Evolutionary conservation across 2,113 vertebrate species (phyloP).

Genomic region (Larimichthys polyactis): DNA sequence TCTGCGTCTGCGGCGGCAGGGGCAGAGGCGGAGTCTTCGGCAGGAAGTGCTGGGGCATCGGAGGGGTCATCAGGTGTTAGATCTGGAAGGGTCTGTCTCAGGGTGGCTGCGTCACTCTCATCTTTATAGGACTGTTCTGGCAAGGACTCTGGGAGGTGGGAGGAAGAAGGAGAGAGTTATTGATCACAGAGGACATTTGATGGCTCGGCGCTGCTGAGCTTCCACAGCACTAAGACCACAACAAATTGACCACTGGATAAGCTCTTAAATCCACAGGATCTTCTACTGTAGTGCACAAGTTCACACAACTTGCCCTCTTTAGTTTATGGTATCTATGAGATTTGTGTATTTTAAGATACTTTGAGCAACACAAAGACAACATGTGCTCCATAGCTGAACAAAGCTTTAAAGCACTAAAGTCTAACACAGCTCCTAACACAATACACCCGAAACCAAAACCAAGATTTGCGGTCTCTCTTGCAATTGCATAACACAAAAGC

Average conservation of each 20-base stretch:
- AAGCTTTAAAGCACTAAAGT: not conserved
- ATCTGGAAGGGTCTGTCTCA: constrained; percentile 95
- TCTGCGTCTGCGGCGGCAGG: constrained; percentile 68
- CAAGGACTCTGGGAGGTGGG: constrained; percentile 82
- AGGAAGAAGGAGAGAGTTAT: constrained; percentile 18
- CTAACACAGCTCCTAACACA: constrained; percentile 1
- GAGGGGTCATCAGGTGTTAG: constrained; percentile 94
- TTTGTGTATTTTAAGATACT: not conserved
- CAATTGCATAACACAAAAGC: not conserved
- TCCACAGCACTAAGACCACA: not conserved
- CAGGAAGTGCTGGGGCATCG: constrained; percentile 88
- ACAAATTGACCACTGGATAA: not conserved
- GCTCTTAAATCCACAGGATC: not conserved
- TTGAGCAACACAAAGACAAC: not conserved
- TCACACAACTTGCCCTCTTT: not conserved
- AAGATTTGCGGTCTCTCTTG: not conserved
- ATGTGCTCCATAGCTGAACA: not conserved
- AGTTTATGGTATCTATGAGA: not conserved
- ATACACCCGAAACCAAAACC: constrained; percentile 1
- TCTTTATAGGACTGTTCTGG: constrained; percentile 88
- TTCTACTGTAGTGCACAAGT: not conserved
- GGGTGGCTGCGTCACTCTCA: constrained; percentile 92
- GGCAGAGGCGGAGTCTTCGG: constrained; percentile 78
- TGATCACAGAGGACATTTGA: constrained; percentile 12
- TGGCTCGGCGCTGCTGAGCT: constrained; percentile 22